These are phyloP conservation scores for Anguilla obscura DNA, from an alignment of 2,797 vertebrate genomes.

Conservation along the genomic window DNA sequence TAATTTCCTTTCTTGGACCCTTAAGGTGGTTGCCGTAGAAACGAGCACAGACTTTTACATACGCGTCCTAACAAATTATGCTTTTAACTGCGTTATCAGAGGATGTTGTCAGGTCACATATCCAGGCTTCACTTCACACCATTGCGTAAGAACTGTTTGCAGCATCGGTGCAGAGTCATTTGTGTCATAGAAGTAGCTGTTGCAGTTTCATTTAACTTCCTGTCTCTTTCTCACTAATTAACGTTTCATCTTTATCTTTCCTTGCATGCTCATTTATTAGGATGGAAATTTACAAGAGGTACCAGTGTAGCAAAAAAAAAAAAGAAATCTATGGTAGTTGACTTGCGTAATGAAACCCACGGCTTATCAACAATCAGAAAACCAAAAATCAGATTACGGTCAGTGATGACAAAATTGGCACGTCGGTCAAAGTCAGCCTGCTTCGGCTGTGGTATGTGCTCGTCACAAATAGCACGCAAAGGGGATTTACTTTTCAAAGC, in stretches of 20 bases:
- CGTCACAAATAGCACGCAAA: conserved; percentile 2
- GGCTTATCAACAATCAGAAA: conserved; percentile 40
- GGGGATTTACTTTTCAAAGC: background rate
- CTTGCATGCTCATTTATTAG: conserved; percentile 48
- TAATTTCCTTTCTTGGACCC: conserved; percentile 9
- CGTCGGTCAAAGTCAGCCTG: background rate
- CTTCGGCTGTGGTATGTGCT: background rate
- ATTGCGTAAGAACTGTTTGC: background rate
- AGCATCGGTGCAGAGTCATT: background rate
- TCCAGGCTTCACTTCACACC: background rate
- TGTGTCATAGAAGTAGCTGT: background rate
- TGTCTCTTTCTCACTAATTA: conserved; percentile 21
- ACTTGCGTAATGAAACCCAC: conserved; percentile 36
- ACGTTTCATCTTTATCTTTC: conserved; percentile 31
- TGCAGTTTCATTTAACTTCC: background rate
- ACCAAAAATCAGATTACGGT: background rate
- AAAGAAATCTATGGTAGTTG: conserved; percentile 21
- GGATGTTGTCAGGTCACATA: background rate
- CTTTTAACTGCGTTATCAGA: background rate
- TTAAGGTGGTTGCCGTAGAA: conserved; percentile 16
- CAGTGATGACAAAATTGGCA: background rate
- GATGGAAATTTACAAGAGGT: conserved; percentile 51
- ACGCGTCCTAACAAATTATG: background rate
- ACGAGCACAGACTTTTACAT: conserved; percentile 19
- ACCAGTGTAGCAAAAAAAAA: conserved; percentile 38